Evolutionary conservation across 2,888 invertebrate genomes (phyloP), one percentile per base, ranked within the genome.

Genomic region (Prosopocoilus inquinatus): DNA sequence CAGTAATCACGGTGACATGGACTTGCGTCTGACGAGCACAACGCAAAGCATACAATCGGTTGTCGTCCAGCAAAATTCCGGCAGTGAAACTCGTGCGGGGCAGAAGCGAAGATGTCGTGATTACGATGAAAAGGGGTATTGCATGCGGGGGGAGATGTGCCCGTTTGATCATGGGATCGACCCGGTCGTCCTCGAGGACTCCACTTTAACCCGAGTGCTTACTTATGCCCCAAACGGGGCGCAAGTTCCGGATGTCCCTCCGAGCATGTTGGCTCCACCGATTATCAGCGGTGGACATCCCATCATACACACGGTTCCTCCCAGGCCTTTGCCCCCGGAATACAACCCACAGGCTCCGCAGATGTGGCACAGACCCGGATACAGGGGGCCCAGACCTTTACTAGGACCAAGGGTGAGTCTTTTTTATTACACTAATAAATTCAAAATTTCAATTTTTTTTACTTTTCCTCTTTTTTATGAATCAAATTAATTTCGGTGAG

Each of bases 121-220:
- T 77, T 96, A 92, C 70, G 95, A 96, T 72, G 91, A 91, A 88
- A 74, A 74, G 75, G 75, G 67, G 59, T 60, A 61, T 20, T 99
- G 99, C 76, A 94, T 97, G 86, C 85, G 93, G 2, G 98, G 98
- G 1, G 98, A 98, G 75, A 85, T 94, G 58, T 99, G 99, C 75
- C 94, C 92, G 3, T 99, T 88, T 82, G 97, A 98, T 79, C 98
- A 99, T 80, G 98, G 98, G 4, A 84, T 87, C 1, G 97, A 98
- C 77, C 97, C 98, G 0, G 93, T 99, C 0, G 94, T 98, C 1
- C 80, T 98, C 32, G 96, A 96, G 70, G 94, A 95, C 72, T 86
- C 91, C 1, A 85, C 82, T 9, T 72, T 85, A 28, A 81, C 81
- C 52, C 77, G 80, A 1, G 83, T 84, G 47, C 70, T 84, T 53